Base-by-base conservation (phyloP, 2,113 vertebrate species). In the Montifringilla adamsi region DNA sequence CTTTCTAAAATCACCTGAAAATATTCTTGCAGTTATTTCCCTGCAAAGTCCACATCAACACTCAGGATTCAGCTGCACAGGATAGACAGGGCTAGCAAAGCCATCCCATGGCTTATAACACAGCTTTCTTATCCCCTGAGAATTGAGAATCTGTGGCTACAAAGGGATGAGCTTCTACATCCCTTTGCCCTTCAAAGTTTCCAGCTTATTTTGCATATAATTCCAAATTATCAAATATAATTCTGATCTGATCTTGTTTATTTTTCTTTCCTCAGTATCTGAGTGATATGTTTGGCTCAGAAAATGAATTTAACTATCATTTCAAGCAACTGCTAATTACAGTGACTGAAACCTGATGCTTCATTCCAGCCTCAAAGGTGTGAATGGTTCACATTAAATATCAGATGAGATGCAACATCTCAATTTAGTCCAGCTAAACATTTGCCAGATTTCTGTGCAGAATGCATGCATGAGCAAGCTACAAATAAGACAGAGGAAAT, bases 281-380 rank as follows among this genome's bases (percentile, higher is more conserved):
- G 52, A 78, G 56, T 50, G 72, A 77, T 64, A 64, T 0, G 0
- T 84, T 92, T 87, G 73, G 44, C 90, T 75, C 86, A 81, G 73
- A 94, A 96, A 89, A 53, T 4, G 11, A 72, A 59, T 86, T 73
- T 64, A 90, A 41, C 39, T 80, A 72, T 79, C 31, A 76, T 78
- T 96, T 89, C 52, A 75, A 78, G 72, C 59, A 84, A 53, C 37
- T 2, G 9, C 76, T 94, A 94, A 95, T 90, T 95, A 92, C 79
- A 79, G 73, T 12, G 44, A 90, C 79, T 86, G 82, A 88, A 96
- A 93, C 31, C 21, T 79, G 78, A 79, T 3, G 30, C 60, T 88
- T 67, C 16, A 90, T 81, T 92, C 66, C 88, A 84, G 58, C 68
- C 79, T 92, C 49, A 75, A 41, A 93, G 55, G 44, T 91, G 75